phyloP scores from a whole-genome alignment of 2,888 invertebrate species.

The Drosophila anomelani region DNA sequence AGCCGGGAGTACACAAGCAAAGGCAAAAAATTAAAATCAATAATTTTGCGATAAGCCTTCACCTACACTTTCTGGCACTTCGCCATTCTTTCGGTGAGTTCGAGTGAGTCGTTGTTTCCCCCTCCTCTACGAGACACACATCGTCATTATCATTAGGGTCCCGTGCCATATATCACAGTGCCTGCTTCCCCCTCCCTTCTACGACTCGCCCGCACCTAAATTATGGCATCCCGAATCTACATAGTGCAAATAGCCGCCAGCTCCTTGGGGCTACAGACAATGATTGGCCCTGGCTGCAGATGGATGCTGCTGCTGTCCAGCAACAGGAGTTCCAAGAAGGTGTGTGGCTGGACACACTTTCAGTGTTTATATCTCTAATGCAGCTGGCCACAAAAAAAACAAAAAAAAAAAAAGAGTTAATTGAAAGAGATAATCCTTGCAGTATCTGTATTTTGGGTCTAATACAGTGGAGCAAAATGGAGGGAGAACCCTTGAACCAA shows the following conservation, averaged over 20 bases:
- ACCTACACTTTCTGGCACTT: background rate
- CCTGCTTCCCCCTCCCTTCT: constrained; percentile 5
- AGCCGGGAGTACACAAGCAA: constrained; percentile 12
- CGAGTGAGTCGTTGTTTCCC: background rate
- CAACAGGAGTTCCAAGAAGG: constrained; percentile 75
- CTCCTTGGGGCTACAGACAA: constrained; percentile 70
- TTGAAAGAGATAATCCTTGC: constrained; percentile 60
- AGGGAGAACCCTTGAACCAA: background rate
- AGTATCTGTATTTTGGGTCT: constrained; percentile 4
- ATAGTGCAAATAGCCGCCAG: constrained; percentile 76
- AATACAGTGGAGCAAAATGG: constrained; percentile 52
- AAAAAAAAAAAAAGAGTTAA: constrained; percentile 20
- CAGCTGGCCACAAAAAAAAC: constrained; percentile 23
- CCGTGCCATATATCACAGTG: constrained; percentile 69
- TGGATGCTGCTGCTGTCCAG: constrained; percentile 12
- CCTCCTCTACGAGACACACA: constrained; percentile 20
- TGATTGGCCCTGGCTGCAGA: constrained; percentile 24
- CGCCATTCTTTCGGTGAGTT: background rate
- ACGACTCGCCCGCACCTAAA: constrained; percentile 72
- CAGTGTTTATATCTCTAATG: constrained; percentile 71
- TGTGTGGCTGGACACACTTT: constrained; percentile 82
- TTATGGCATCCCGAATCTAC: constrained; percentile 55
- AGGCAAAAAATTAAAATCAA: constrained; percentile 63
- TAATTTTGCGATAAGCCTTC: constrained; percentile 54
- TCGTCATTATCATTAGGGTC: constrained; percentile 74